Conservation (phyloP, 2,797 vertebrate genomes). For the Australoheros facetus region DNA sequence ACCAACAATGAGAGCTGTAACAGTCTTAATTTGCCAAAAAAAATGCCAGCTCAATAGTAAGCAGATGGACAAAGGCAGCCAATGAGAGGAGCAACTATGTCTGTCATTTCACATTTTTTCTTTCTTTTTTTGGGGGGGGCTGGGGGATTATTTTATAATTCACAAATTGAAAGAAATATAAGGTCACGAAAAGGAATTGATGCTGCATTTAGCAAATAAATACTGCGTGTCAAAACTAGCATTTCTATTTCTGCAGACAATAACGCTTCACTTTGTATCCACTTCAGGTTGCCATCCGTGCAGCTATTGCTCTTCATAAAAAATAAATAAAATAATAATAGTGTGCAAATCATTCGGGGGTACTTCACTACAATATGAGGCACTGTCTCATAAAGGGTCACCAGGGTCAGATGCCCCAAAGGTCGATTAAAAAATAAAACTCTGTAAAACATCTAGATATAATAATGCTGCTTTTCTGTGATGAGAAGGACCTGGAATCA, state of each 20-base stretch:
- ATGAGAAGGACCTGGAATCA: constrained; percentile 55
- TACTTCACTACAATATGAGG: constrained; percentile 76
- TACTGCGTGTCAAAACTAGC: constrained; percentile 56
- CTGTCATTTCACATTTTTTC: constrained; percentile 36
- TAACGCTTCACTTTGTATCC: constrained; percentile 33
- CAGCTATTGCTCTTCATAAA: constrained; percentile 42
- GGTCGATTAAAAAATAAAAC: constrained; percentile 72
- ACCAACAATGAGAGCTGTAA: constrained; percentile 40
- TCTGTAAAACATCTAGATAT: constrained; percentile 74
- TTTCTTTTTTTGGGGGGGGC: background rate
- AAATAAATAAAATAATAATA: constrained; percentile 44
- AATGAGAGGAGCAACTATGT: constrained; percentile 67
- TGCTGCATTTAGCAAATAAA: constrained; percentile 64
- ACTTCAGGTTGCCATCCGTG: constrained; percentile 32
- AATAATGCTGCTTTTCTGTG: constrained; percentile 60
- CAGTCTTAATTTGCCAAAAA: constrained; percentile 54
- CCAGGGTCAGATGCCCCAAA: constrained; percentile 63
- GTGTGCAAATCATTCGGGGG: constrained; percentile 65
- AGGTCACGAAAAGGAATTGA: constrained; percentile 23
- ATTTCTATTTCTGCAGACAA: constrained; percentile 49
- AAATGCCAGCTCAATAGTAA: constrained; percentile 58
- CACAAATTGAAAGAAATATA: constrained; percentile 41
- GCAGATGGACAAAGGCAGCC: constrained; percentile 69
- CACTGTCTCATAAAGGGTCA: constrained; percentile 77
- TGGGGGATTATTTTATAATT: constrained; percentile 21